Percentiles rank a stretch among this genome's conserved stretches.
Evolutionary conservation across 2,113 vertebrate species (phyloP).

Genomic region (Cheirogaleus medius): DNA sequence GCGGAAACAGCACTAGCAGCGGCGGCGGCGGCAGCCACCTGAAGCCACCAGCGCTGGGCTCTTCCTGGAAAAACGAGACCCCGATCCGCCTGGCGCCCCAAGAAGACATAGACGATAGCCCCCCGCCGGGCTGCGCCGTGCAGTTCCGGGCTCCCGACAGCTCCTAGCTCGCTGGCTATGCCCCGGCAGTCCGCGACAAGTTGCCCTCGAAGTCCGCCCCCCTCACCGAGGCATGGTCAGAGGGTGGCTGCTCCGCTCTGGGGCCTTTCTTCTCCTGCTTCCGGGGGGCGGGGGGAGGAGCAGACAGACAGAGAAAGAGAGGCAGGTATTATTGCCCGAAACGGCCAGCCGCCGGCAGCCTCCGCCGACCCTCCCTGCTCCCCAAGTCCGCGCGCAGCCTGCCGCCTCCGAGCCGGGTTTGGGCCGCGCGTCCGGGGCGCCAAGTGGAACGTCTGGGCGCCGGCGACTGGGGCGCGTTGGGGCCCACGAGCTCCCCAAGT

Average conservation of each 20-base stretch:
- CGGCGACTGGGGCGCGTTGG: not conserved
- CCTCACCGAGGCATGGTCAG: conserved; percentile 79
- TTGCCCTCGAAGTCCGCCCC: conserved; percentile 80
- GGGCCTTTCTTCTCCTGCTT: conserved; percentile 53
- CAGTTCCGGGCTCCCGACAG: conserved; percentile 49
- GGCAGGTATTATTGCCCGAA: conserved; percentile 57
- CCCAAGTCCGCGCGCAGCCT: conserved; percentile 17
- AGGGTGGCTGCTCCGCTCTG: conserved; percentile 15
- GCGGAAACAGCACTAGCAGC: not conserved
- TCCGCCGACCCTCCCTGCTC: conserved; percentile 45
- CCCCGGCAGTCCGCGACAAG: conserved; percentile 71
- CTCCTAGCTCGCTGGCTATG: conserved; percentile 61
- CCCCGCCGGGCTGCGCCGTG: conserved; percentile 71
- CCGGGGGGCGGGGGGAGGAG: not conserved
- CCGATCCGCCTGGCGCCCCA: conserved; percentile 82
- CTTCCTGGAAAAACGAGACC: conserved; percentile 79
- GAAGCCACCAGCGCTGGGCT: conserved; percentile 73
- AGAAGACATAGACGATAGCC: conserved; percentile 86
- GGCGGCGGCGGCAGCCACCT: conserved; percentile 66
- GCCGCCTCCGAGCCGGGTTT: not conserved
- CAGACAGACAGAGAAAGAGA: conserved; percentile 33
- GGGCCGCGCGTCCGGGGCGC: not conserved
- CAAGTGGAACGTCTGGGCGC: not conserved
- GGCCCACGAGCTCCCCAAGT: not conserved
- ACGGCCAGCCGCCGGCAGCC: conserved; percentile 31